These are phyloP conservation scores for Rhaphigaster nebulosa DNA, from an alignment of 2,888 invertebrate genomes.

Conservation along the genomic window DNA sequence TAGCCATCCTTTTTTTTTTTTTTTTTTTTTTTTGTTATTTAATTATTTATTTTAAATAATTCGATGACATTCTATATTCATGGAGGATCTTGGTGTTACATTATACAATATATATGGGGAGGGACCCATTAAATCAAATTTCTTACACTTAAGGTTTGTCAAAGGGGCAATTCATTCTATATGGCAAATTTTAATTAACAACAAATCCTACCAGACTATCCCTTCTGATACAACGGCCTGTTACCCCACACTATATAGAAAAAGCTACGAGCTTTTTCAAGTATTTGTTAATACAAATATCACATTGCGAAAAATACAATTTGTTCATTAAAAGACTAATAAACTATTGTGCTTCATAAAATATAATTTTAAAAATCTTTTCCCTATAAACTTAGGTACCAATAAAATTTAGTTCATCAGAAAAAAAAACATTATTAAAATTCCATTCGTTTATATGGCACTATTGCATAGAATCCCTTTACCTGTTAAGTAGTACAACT, in stretches of 20 bases:
- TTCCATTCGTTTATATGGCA: slow-evolving; percentile 54
- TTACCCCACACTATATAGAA: slow-evolving; percentile 59
- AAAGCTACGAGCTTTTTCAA: slow-evolving; percentile 61
- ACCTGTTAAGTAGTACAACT: slow-evolving; percentile 56
- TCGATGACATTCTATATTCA: slow-evolving; percentile 56
- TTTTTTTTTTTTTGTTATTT: slow-evolving; percentile 53
- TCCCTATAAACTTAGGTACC: slow-evolving; percentile 51
- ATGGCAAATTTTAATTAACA: slow-evolving; percentile 51
- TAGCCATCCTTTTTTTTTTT: slow-evolving; percentile 56
- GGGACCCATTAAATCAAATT: slow-evolving; percentile 52
- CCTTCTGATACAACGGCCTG: slow-evolving; percentile 58
- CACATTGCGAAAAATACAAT: slow-evolving; percentile 63
- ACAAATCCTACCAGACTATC: slow-evolving; percentile 49
- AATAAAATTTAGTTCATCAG: slow-evolving; percentile 53
- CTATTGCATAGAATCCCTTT: slow-evolving; percentile 57
- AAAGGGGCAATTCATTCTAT: slow-evolving; percentile 56
- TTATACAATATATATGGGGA: slow-evolving; percentile 53
- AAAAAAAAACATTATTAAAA: slow-evolving; percentile 50
- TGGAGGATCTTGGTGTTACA: slow-evolving; percentile 59
- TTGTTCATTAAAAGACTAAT: slow-evolving; percentile 60
- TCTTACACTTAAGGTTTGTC: slow-evolving; percentile 46
- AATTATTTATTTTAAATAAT: slow-evolving; percentile 50
- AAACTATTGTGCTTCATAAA: slow-evolving; percentile 62
- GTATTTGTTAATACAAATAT: slow-evolving; percentile 63
- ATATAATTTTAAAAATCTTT: slow-evolving; percentile 61